These are phyloP conservation scores for Upupa epops DNA, from an alignment of 2,113 vertebrate species.

Conservation along the genomic window DNA sequence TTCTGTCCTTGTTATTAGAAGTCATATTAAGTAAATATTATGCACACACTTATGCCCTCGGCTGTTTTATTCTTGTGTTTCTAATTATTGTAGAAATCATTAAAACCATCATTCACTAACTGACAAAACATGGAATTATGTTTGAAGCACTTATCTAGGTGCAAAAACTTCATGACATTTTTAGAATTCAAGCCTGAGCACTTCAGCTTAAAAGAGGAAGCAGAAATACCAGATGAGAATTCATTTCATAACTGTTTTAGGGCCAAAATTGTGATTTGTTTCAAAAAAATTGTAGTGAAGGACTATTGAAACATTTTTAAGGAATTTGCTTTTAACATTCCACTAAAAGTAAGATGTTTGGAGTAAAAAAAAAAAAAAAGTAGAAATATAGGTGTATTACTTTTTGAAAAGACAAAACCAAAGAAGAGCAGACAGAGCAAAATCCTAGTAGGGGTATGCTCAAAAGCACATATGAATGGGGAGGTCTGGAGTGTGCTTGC, in stretches of 20 bases:
- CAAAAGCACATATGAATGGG: neutral
- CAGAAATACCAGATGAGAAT: neutral
- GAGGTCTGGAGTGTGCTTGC: neutral
- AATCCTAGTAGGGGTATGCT: neutral
- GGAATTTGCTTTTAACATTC: neutral
- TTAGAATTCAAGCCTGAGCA: neutral
- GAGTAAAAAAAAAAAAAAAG: neutral
- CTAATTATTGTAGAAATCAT: neutral
- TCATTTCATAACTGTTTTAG: neutral
- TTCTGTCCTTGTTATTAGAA: neutral
- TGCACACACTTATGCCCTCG: neutral
- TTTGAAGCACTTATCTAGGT: neutral
- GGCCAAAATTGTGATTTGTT: neutral
- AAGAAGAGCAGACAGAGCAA: neutral
- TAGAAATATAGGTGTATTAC: fast-evolving
- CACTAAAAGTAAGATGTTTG: neutral
- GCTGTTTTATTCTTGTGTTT: neutral
- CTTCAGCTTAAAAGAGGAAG: neutral
- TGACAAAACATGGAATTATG: neutral
- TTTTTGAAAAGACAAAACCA: neutral
- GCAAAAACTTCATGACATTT: neutral
- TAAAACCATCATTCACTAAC: neutral
- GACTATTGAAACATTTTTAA: neutral
- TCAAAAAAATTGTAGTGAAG: neutral
- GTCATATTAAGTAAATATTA: neutral